Conservation (phyloP, 2,113 vertebrate genomes). For the Numenius arquata region DNA sequence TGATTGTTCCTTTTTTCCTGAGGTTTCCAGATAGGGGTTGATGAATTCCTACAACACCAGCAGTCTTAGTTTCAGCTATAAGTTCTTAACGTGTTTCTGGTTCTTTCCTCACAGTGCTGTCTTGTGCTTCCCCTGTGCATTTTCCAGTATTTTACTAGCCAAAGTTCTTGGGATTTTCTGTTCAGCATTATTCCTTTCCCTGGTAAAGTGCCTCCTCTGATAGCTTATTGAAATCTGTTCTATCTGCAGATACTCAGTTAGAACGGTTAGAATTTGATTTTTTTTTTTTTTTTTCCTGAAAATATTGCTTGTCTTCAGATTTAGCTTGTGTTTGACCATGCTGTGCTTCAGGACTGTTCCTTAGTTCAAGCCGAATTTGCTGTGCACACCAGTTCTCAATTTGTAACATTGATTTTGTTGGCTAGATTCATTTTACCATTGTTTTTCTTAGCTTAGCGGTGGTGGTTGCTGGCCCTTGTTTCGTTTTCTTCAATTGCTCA, state of each 20-base stretch:
- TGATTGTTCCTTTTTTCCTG: background rate
- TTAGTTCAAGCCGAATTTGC: background rate
- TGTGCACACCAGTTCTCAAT: background rate
- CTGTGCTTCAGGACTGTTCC: background rate
- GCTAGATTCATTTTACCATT: background rate
- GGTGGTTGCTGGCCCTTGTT: background rate
- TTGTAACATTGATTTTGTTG: background rate
- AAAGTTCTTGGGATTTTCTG: background rate
- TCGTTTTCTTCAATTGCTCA: background rate
- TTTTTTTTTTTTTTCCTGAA: background rate
- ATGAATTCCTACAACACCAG: background rate
- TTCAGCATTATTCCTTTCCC: background rate
- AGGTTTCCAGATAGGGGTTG: background rate
- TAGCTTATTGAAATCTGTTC: background rate
- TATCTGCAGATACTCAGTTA: background rate
- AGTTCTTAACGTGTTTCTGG: background rate
- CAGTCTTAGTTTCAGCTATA: background rate
- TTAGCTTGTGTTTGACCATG: background rate
- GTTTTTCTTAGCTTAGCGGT: background rate
- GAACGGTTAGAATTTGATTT: background rate
- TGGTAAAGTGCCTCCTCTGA: background rate
- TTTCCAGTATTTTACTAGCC: background rate
- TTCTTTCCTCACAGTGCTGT: background rate
- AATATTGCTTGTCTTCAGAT: background rate
- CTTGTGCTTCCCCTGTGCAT: background rate